These are phyloP conservation scores for Pararge aegeria DNA, from an alignment of 1,140 invertebrate species.

Conservation along the genomic window DNA sequence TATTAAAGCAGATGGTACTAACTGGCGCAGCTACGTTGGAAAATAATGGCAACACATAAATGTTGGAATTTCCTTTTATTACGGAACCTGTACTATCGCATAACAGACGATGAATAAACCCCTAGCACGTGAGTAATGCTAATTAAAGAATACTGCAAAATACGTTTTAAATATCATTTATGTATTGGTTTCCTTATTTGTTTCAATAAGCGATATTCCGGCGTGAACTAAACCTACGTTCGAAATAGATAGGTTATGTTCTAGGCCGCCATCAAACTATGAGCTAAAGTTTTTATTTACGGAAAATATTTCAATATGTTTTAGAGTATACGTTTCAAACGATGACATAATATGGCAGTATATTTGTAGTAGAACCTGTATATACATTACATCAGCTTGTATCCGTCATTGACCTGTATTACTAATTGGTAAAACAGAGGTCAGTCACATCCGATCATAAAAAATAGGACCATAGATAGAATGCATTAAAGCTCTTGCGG, in stretches of 20 bases:
- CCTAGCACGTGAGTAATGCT: conserved; percentile 21
- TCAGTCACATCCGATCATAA: background rate
- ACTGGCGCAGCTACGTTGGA: conserved; percentile 7
- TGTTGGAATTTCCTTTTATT: conserved; percentile 30
- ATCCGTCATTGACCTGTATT: background rate
- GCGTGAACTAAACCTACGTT: background rate
- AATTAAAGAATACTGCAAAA: conserved; percentile 20
- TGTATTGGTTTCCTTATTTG: background rate
- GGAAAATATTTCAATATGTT: too few relatives aligned
- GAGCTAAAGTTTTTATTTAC: too few relatives aligned
- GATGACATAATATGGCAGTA: background rate
- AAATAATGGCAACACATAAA: conserved; percentile 23
- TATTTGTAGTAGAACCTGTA: background rate
- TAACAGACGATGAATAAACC: conserved; percentile 24
- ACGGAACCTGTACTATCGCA: conserved; percentile 17
- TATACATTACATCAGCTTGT: background rate
- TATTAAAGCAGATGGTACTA: background rate
- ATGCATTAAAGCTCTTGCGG: too few relatives aligned
- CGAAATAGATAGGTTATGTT: too few relatives aligned
- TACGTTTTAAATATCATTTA: background rate
- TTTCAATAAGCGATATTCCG: background rate
- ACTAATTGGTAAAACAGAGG: background rate
- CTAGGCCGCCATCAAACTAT: too few relatives aligned
- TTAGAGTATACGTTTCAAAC: too few relatives aligned
- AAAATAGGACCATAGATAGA: too few relatives aligned